phyloP scores from a whole-genome alignment of 1,140 invertebrate species.

The Solenopsis fugax region DNA sequence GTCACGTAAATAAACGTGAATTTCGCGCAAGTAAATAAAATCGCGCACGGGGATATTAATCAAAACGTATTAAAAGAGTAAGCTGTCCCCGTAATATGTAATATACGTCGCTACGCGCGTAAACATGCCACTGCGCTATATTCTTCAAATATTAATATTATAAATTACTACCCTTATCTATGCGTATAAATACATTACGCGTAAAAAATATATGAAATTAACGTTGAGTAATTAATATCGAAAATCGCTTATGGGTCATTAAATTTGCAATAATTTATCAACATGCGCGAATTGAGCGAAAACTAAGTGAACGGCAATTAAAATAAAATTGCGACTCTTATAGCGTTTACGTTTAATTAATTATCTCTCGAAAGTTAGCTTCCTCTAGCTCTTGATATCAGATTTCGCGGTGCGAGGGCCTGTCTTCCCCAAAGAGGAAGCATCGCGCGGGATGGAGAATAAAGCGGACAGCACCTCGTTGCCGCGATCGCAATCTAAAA shows the following conservation, averaged over 20 bases:
- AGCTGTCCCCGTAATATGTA: conserved; percentile 33
- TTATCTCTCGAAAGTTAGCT: not conserved
- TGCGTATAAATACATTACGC: conserved; percentile 2
- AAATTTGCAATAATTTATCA: not conserved
- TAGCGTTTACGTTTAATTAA: not conserved
- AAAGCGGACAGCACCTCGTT: conserved; percentile 24
- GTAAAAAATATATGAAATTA: conserved; percentile 1
- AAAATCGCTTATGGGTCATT: conserved; percentile 13
- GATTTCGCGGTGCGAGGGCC: not conserved
- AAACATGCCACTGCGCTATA: not conserved
- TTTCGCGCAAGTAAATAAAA: conserved; percentile 59
- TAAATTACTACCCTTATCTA: conserved; percentile 34
- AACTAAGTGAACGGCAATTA: not conserved
- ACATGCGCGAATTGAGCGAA: not conserved
- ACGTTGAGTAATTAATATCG: conserved; percentile 2
- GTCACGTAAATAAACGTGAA: conserved; percentile 55
- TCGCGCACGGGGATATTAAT: conserved; percentile 45
- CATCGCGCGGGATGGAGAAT: not conserved
- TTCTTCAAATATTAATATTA: conserved; percentile 49
- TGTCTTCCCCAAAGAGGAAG: not conserved
- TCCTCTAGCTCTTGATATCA: not conserved
- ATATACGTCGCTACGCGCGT: not conserved
- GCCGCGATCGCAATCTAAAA: conserved; percentile 58
- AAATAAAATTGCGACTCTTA: not conserved
- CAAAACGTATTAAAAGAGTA: conserved; percentile 56